Evolutionary conservation across 2,888 invertebrate species (phyloP), one percentile per base, ranked within the genome.

Genomic region (Cheilosia impressa): DNA sequence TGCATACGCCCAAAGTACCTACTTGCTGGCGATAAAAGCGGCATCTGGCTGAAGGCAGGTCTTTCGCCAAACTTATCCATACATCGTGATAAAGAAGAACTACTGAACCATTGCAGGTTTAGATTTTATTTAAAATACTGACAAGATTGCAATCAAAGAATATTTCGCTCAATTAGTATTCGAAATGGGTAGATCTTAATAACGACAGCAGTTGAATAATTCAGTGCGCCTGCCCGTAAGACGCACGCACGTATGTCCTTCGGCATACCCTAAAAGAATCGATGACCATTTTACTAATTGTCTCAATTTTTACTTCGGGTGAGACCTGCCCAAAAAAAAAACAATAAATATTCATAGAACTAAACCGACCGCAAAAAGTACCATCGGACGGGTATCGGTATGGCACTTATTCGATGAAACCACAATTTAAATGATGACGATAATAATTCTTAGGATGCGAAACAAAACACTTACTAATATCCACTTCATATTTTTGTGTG

Each of bases 381-480:
- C 38, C 38, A 38, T 38, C 13, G 10, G 10, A 13, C 10, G 38
- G 38, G 38, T 38, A 10, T 38, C 52, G 24, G 52, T 22, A 6
- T 31, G 24, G 52, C 13, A 66, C 13, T 53, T 68, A 52, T 43
- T 60, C 17, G 9, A 38, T 41, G 13, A 38, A 34, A 22, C 4
- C 19, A 55, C 27, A 57, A 50, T 22, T 41, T 53, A 2, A 63
- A 60, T 22, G n/a, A 27, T 62, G 13, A 19, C 15, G 50, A 15
- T 19, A 31, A 31, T 53, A 34, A 43, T 53, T 45, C 43, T 34
- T 55, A 53, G 43, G 43, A n/a, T 45, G n/a, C n/a, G 3, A 45
- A 53, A 57, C 27, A 50, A 66, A 17, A 65, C 57, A 85, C 85
- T 85, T 85, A 85, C 85, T 55, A 85, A 53, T 58, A 77, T 77